These are phyloP conservation scores for Sardina pilchardus DNA, from an alignment of 2,113 vertebrate species.

Conservation along the genomic window DNA sequence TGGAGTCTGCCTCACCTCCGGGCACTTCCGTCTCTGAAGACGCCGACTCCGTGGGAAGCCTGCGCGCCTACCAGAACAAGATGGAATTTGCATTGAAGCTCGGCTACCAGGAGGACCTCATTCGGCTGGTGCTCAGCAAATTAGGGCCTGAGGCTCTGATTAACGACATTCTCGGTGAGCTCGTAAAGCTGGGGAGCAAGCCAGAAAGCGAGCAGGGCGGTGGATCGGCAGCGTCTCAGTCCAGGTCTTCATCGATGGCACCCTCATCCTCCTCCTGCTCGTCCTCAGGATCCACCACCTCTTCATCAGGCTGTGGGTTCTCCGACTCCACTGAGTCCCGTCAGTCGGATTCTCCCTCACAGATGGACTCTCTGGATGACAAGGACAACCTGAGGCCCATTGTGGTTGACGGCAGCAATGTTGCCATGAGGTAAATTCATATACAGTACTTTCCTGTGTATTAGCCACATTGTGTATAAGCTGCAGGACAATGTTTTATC, in stretches of 20 bases:
- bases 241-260: slow-evolving; percentile 63
- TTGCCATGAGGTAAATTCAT: slow-evolving; percentile 91
- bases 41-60: slow-evolving; percentile 70
- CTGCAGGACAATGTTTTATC: no score
- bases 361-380: slow-evolving; percentile 76
- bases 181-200: slow-evolving; percentile 95
- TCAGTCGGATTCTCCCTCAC: slow-evolving; percentile 84
- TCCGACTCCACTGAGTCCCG: slow-evolving; percentile 78
- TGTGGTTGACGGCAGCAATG: slow-evolving; percentile 96
- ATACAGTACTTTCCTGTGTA: no score
- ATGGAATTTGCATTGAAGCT: slow-evolving; percentile 97
- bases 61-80: slow-evolving; percentile 91
- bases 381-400: slow-evolving; percentile 91
- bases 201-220: slow-evolving; percentile 79
- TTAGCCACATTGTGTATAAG: no score
- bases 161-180: slow-evolving; percentile 95
- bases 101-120: slow-evolving; percentile 92
- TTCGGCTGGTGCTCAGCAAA: slow-evolving; percentile 91
- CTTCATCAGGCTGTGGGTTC: slow-evolving; percentile 71
- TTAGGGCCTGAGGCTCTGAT: slow-evolving; percentile 93
- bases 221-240: slow-evolving; percentile 69
- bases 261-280: slow-evolving; percentile 75
- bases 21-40: slow-evolving; percentile 75
- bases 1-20: slow-evolving; percentile 77
- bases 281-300: slow-evolving; percentile 34